phyloP scores from a whole-genome alignment of 2,888 invertebrate species.

The Drosophila kanekoi region DNA sequence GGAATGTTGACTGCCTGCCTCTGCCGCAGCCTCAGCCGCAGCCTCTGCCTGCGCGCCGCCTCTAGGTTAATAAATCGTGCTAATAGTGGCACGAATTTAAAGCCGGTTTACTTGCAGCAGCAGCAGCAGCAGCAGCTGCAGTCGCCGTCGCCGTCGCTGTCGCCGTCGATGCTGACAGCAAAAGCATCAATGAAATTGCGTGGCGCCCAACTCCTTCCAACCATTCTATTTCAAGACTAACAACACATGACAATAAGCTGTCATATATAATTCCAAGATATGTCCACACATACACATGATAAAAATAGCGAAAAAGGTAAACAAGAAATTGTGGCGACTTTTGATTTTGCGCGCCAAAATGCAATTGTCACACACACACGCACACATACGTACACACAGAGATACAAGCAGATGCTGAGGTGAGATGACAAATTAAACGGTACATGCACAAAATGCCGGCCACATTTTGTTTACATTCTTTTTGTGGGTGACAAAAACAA shows the following conservation, averaged over 20 bases:
- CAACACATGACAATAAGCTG: slow-evolving; percentile 9
- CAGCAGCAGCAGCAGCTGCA: slow-evolving; percentile 8
- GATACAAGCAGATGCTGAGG: slow-evolving; percentile 13
- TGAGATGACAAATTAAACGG: slow-evolving; percentile 37
- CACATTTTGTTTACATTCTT: slow-evolving; percentile 23
- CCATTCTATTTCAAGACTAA: background rate
- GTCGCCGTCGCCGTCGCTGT: slow-evolving; percentile 7
- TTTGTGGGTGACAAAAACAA: background rate
- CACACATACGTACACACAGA: slow-evolving; percentile 1
- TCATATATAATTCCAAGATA: slow-evolving; percentile 1
- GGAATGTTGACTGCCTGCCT: slow-evolving; percentile 37
- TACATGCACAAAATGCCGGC: slow-evolving; percentile 26
- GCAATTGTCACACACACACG: slow-evolving; percentile 27
- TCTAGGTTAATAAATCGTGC: slow-evolving; percentile 81
- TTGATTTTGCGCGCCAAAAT: slow-evolving; percentile 55
- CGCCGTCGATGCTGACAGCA: slow-evolving; percentile 26
- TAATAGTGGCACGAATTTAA: slow-evolving; percentile 81
- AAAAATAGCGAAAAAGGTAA: slow-evolving; percentile 7
- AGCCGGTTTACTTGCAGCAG: slow-evolving; percentile 72
- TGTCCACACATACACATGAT: background rate
- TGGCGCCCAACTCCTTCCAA: background rate
- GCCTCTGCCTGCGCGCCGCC: slow-evolving; percentile 43
- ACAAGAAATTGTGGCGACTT: slow-evolving; percentile 18
- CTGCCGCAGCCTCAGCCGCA: too few species aligned
- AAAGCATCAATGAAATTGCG: slow-evolving; percentile 73